phyloP scores from a whole-genome alignment of 2,797 vertebrate genomes.

The Nyctalus aviator region DNA sequence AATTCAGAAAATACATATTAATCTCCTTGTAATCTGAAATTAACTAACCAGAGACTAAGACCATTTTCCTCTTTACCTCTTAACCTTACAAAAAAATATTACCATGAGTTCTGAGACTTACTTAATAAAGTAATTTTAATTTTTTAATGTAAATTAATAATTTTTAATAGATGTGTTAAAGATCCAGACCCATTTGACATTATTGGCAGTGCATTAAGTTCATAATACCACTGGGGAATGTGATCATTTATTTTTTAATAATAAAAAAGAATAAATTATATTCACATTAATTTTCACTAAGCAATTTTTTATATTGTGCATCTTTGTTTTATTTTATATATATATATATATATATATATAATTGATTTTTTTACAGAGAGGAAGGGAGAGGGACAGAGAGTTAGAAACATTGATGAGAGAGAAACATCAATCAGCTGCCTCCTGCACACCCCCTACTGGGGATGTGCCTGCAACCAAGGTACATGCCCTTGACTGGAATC shows the following conservation, averaged over 20 bases:
- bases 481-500: no score
- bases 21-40: not conserved
- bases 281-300: constrained; percentile 27
- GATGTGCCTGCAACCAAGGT: no score
- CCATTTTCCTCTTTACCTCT: constrained; percentile 2
- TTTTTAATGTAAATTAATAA: constrained; percentile 15
- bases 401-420: no score
- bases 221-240: not conserved
- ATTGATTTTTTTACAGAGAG: no score
- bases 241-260: constrained; percentile 42
- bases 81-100: not conserved
- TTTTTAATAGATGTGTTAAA: not conserved
- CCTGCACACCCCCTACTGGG: no score
- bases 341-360: no score
- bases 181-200: not conserved
- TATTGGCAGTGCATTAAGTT: not conserved
- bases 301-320: not conserved
- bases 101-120: not conserved
- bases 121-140: constrained; percentile 25
- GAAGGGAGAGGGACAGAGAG: no score
- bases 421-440: no score
- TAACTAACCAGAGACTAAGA: not conserved
- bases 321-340: not conserved
- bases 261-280: not conserved
- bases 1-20: constrained; percentile 16